phyloP scores from a whole-genome alignment of 2,797 vertebrate species.

The Austrolebias charrua region DNA sequence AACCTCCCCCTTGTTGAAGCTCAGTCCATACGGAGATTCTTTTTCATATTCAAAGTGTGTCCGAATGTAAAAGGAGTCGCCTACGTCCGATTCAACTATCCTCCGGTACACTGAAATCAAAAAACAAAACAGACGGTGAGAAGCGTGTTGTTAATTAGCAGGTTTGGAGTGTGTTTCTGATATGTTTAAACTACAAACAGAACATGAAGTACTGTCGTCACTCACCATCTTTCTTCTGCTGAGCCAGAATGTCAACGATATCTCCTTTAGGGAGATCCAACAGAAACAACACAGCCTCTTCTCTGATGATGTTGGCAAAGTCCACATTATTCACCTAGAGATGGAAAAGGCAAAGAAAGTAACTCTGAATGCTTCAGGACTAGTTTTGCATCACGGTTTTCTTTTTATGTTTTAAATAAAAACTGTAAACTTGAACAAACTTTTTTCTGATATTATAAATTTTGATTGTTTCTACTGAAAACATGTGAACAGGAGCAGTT shows the following conservation, averaged over 20 bases:
- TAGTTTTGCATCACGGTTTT: not conserved
- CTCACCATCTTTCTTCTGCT: slow-evolving; percentile 98
- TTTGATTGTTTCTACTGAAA: not conserved
- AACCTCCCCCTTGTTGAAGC: slow-evolving; percentile 97
- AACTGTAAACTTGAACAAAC: too few species aligned
- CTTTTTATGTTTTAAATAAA: not conserved
- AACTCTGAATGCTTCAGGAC: not conserved
- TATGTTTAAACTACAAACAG: not conserved
- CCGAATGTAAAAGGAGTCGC: slow-evolving; percentile 97
- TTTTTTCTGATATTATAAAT: too few species aligned
- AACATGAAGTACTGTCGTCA: not conserved
- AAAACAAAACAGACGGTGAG: not conserved
- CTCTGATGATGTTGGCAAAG: slow-evolving; percentile 97
- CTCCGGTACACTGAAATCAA: slow-evolving; percentile 89
- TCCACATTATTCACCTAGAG: slow-evolving; percentile 91
- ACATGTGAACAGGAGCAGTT: slow-evolving; percentile 42
- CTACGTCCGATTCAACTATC: slow-evolving; percentile 96
- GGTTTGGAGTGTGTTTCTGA: not conserved
- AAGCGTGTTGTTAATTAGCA: not conserved
- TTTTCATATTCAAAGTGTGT: slow-evolving; percentile 99
- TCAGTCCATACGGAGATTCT: slow-evolving; percentile 94
- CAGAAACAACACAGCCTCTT: slow-evolving; percentile 95
- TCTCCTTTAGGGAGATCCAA: slow-evolving; percentile 96
- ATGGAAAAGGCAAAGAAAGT: not conserved
- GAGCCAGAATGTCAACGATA: slow-evolving; percentile 96